Base-by-base conservation (phyloP, 2,113 vertebrate species). In the Proterorhinus semilunaris region DNA sequence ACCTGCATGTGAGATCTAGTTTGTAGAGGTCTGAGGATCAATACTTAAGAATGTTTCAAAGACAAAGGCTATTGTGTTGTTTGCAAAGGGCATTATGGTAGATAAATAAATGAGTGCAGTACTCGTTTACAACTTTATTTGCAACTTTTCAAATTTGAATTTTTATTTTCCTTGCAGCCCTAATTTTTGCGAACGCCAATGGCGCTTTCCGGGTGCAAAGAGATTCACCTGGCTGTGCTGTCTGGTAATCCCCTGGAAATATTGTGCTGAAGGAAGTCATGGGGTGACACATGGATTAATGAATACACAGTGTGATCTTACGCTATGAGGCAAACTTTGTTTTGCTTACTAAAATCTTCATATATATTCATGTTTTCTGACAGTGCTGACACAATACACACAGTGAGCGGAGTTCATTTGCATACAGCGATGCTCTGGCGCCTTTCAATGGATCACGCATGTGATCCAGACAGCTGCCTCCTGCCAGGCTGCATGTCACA, bases 401-500 rank as follows among this genome's bases (percentile, higher is more conserved):
- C 16, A 12, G 45, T 42, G 68, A 8, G 17, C 27, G 17, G 55
- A 67, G 65, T 59, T 55, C 44, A 53, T 65, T 69, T 66, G 45
- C 8, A 47, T 43, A 51, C 57, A 66, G 42, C 70, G 46, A 65
- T 43, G 15, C 9, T 55, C 45, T 15, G 27, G 66, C 27, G 67
- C 52, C 16, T 36, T 53, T 1, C 0, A 52, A 50, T 3, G 0
- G 51, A 50, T 47, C 21, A 36, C 53, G 27, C 42, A 64, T 46
- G 21, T 48, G 51, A 66, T 50, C 17, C 15, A 59, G 47, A 69
- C 68, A 69, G 49, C 10, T 21, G 64, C 55, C 47, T 27, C 13
- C 70, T 50, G 46, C n/a, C 62, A 71, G 52, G 7, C 58, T 50
- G 68, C 8, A 79, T 74, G 64, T 65, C 74, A 71, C 70, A 75